Evolutionary conservation across 2,888 invertebrate species (phyloP).

Genomic region (Patella caerulea): DNA sequence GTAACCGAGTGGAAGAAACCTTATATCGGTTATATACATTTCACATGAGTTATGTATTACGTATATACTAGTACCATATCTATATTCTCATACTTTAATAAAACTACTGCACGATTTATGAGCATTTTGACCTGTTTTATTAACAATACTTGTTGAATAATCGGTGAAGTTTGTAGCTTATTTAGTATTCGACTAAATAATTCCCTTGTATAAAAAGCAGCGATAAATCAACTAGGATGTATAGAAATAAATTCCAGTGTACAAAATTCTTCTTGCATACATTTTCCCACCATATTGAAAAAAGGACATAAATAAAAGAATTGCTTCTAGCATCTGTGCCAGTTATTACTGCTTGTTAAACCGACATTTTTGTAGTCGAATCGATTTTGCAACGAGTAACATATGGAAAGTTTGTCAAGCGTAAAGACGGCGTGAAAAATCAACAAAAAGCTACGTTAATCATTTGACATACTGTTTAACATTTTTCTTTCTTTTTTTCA

Average conservation of each 20-base stretch:
- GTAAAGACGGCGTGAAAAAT: slow-evolving; percentile 10
- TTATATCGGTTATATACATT: no score
- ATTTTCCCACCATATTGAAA: slow-evolving; percentile 10
- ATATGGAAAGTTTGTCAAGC: not conserved
- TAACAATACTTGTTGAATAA: slow-evolving; percentile 7
- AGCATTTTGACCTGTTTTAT: slow-evolving; percentile 1
- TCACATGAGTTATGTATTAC: no score
- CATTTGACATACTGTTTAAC: no score
- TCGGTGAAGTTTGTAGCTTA: not conserved
- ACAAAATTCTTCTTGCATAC: slow-evolving; percentile 6
- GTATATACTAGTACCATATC: no score
- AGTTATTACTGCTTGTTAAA: slow-evolving; percentile 9
- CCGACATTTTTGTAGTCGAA: slow-evolving; percentile 9
- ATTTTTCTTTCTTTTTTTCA: no score
- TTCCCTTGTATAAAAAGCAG: not conserved
- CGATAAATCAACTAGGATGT: not conserved
- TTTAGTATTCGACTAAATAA: not conserved
- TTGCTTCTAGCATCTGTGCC: slow-evolving; percentile 5
- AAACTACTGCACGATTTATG: not conserved
- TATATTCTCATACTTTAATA: no score
- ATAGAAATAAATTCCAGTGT: slow-evolving; percentile 4
- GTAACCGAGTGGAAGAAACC: no score
- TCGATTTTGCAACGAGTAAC: not conserved
- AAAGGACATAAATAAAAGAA: not conserved
- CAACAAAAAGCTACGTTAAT: not conserved